Evolutionary conservation across 2,113 vertebrate genomes (phyloP), one percentile per base, ranked within the genome.

Genomic region (Cariama cristata): DNA sequence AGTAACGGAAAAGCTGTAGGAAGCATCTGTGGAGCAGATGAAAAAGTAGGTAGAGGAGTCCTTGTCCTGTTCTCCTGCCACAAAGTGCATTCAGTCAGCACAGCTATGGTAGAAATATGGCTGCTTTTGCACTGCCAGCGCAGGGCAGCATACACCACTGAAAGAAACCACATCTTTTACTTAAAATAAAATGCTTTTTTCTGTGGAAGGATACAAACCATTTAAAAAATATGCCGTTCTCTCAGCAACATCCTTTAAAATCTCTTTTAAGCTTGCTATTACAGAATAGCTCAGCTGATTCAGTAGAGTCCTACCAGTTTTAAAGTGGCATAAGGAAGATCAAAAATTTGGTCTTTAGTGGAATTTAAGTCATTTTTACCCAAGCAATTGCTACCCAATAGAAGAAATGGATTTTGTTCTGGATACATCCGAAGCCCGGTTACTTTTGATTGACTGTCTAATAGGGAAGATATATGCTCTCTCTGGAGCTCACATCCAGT

Each of bases 11-110:
- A 87, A 94, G 19, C 59, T 69, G 10, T 52, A 82, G 53, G 68
- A 87, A 87, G 62, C 66, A 69, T 91, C 80, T 90, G 76, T 75
- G 55, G 28, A 96, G 62, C 53, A 95, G 60, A 94, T 84, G 79
- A 94, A 90, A 79, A 77, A 42, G 40, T 42, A 86, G n/a, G 56
- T 15, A 12, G 28, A 80, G 14, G 12, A 86, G 50, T 63, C 32
- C 71, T 86, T 77, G 63, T 74, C 32, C 26, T 47, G 28, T 40
- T 90, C 24, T 79, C 24, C 42, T 88, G 71, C 24, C 79, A 76
- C 50, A 88, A 88, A 92, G 12, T 17, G 67, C 32, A 5, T 69
- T 82, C 55, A 35, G 16, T 22, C 12, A 55, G 58, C 55, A 76
- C 42, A 83, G n/a, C 16, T 38, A 35, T 44, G 38, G 45, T 8